Percentiles rank a stretch among this genome's conserved stretches.
These are phyloP conservation scores for Agraylea sexmaculata DNA, from an alignment of 1,140 invertebrate species.

Conservation along the genomic window DNA sequence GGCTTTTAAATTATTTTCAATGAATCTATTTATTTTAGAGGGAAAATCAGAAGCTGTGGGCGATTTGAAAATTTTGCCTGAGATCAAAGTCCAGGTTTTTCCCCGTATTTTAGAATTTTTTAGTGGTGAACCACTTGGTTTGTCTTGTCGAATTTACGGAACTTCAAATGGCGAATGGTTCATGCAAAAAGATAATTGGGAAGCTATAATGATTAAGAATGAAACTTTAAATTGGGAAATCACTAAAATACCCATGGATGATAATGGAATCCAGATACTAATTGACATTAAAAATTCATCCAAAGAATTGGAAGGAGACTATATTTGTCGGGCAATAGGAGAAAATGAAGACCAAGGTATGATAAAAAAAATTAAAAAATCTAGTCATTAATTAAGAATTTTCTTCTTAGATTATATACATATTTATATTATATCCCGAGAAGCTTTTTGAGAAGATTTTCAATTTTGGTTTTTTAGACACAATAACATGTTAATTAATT, in stretches of 20 bases:
- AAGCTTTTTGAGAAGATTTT: no score
- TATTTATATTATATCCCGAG: no score
- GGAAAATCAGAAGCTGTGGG: conserved; percentile 8
- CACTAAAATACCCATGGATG: neutral
- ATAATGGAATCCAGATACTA: conserved; percentile 1
- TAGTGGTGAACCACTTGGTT: conserved; percentile 5
- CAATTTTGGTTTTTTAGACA: no score
- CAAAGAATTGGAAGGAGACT: conserved; percentile 4
- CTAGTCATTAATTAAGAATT: no score
- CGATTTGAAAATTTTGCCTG: conserved; percentile 8
- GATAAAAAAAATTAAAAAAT: no score
- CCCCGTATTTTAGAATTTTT: conserved; percentile 12
- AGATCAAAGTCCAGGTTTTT: conserved; percentile 10
- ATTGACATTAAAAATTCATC: conserved; percentile 8
- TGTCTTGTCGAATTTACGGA: conserved; percentile 14
- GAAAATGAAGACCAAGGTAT: neutral
- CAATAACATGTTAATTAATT: no score
- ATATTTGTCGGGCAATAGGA: conserved; percentile 1
- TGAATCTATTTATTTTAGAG: conserved; percentile 7
- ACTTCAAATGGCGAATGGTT: conserved; percentile 12
- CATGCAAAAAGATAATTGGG: conserved; percentile 3
- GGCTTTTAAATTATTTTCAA: neutral
- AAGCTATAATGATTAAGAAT: neutral
- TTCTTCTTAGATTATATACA: no score
- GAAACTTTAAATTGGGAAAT: neutral